Conservation (phyloP, 1,140 invertebrate species). For the Drosophila busckii region DNA sequence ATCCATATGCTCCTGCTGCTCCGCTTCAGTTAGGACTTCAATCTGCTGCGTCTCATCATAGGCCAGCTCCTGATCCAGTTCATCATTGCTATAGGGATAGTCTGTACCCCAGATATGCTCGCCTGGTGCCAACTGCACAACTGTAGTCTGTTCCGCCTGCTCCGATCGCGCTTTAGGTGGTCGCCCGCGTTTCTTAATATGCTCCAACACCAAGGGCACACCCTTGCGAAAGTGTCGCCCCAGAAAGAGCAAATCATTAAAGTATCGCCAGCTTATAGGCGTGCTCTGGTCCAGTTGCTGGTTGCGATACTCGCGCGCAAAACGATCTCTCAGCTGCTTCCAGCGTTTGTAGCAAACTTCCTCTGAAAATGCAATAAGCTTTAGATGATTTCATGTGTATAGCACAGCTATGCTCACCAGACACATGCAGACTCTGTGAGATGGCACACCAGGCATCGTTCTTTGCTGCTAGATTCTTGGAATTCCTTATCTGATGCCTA, state of each 20-base stretch:
- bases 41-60: constrained; percentile 42
- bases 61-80: constrained; percentile 38
- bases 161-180: constrained; percentile 31
- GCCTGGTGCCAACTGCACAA: constrained; percentile 1
- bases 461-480: constrained; percentile 66
- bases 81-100: constrained; percentile 51
- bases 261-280: constrained; percentile 58
- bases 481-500: constrained; percentile 59
- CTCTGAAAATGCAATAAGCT: no score
- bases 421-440: constrained; percentile 49
- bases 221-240: constrained; percentile 64
- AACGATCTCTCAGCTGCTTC: constrained; percentile 71
- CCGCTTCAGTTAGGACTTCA: constrained; percentile 39
- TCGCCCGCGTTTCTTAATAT: constrained; percentile 51
- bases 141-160: background rate
- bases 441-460: constrained; percentile 66
- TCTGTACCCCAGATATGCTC: constrained; percentile 54
- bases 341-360: constrained; percentile 65
- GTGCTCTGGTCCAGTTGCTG: constrained; percentile 50
- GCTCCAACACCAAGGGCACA: constrained; percentile 48
- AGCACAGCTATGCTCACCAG: no score
- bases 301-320: constrained; percentile 64
- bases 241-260: constrained; percentile 58
- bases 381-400: no score
- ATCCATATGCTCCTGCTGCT: constrained; percentile 11